Conservation (phyloP, 1,140 invertebrate genomes). For the Zaprionus lachaisei region DNA sequence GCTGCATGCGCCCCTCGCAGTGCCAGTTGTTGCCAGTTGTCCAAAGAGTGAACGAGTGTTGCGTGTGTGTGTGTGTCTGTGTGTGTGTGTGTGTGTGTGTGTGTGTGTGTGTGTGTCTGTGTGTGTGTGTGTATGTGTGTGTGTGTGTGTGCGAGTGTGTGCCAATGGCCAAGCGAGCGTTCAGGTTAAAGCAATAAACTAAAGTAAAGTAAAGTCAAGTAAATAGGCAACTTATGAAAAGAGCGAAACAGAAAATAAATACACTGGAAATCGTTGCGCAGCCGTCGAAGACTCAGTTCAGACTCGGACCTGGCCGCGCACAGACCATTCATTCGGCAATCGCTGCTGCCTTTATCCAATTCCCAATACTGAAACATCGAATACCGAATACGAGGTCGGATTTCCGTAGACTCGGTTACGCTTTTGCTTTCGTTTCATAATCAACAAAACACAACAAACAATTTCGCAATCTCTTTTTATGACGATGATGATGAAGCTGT, state of each 20-base stretch:
- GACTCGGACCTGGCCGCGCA: slow-evolving; percentile 57
- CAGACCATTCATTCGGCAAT: slow-evolving; percentile 31
- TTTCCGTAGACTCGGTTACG: slow-evolving; percentile 1
- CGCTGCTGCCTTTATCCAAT: slow-evolving; percentile 2
- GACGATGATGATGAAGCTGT: slow-evolving; percentile 9
- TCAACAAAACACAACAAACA: background rate
- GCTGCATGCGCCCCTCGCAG: background rate
- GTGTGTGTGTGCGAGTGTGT: background rate
- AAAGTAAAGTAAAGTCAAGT: slow-evolving; percentile 11
- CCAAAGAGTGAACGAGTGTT: background rate
- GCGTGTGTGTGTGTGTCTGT: background rate
- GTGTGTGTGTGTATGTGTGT: background rate
- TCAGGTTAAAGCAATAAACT: slow-evolving; percentile 61
- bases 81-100: background rate
- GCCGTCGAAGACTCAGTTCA: slow-evolving; percentile 68
- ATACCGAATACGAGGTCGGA: background rate
- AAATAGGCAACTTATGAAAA: background rate
- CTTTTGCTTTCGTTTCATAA: slow-evolving; percentile 41
- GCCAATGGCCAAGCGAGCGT: slow-evolving; percentile 28
- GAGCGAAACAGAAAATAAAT: slow-evolving; percentile 1
- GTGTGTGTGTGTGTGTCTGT: slow-evolving; percentile 15
- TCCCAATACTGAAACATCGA: background rate
- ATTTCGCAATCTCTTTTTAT: slow-evolving; percentile 28
- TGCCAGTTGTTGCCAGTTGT: background rate
- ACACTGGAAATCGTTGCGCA: slow-evolving; percentile 70